Evolutionary conservation across 2,113 vertebrate species (phyloP).

Genomic region (Astur gentilis): DNA sequence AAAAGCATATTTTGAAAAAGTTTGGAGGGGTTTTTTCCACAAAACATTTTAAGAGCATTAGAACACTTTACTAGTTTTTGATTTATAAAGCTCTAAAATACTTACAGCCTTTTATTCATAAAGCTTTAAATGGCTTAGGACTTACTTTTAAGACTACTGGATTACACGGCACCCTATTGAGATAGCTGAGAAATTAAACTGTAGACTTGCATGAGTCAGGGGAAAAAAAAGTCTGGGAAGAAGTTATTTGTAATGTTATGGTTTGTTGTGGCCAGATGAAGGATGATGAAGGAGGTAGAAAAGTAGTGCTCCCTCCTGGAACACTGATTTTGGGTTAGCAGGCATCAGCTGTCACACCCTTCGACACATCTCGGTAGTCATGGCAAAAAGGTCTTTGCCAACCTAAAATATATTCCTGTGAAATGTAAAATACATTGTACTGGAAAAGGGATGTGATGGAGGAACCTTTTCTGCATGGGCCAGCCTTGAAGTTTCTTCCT

Average conservation of each 20-base stretch:
- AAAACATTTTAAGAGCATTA: not conserved
- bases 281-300: not conserved
- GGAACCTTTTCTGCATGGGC: not conserved
- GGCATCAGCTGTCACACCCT: not conserved
- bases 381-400: not conserved
- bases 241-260: not conserved
- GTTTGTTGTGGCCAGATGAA: not conserved
- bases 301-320: not conserved
- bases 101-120: not conserved
- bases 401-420: not conserved
- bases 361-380: not conserved
- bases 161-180: not conserved
- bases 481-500: not conserved
- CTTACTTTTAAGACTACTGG: not conserved
- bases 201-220: not conserved
- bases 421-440: not conserved
- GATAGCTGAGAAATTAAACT: not conserved
- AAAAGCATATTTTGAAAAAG: not conserved
- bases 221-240: not conserved
- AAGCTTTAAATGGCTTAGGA: not conserved
- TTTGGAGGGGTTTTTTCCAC: not conserved
- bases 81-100: not conserved
- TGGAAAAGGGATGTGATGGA: not conserved
- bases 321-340: not conserved
- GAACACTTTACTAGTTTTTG: not conserved